Evolutionary conservation across 2,797 vertebrate species (phyloP).

Genomic region (Strix occidentalis): DNA sequence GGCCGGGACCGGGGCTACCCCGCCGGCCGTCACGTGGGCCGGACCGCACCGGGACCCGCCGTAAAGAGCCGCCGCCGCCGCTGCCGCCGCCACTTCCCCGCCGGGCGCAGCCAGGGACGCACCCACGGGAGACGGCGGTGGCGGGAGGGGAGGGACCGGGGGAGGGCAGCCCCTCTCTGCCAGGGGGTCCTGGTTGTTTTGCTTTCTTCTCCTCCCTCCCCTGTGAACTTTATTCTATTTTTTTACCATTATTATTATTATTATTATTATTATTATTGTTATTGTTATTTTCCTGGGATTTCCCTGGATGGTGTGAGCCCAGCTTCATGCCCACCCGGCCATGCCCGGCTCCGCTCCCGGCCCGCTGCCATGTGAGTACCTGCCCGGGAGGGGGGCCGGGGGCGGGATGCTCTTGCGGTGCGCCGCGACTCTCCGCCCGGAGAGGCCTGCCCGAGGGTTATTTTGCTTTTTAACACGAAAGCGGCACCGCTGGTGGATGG

Average conservation of each 20-base stretch:
- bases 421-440: not conserved
- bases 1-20: constrained; percentile 37
- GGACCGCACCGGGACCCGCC: constrained; percentile 36
- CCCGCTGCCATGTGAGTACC: constrained; percentile 52
- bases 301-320: not conserved
- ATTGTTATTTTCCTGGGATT: not conserved
- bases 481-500: not conserved
- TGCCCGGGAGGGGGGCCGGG: not conserved
- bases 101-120: constrained; percentile 25
- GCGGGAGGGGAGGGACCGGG: not conserved
- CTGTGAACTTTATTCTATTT: not conserved
- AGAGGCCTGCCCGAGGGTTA: not conserved
- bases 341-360: not conserved
- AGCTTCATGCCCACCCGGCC: constrained; percentile 7
- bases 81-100: constrained; percentile 25
- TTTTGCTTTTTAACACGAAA: not conserved
- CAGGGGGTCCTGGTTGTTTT: not conserved
- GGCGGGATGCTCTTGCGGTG: not conserved
- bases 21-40: constrained; percentile 53
- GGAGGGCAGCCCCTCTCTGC: not conserved
- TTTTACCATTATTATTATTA: not conserved
- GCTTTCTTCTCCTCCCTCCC: not conserved
- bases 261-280: too few species aligned
- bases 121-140: constrained; percentile 6
- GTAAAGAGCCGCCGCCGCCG: constrained; percentile 25